Conservation (phyloP, 1,140 invertebrate species). For the Heliconius nattereri region DNA sequence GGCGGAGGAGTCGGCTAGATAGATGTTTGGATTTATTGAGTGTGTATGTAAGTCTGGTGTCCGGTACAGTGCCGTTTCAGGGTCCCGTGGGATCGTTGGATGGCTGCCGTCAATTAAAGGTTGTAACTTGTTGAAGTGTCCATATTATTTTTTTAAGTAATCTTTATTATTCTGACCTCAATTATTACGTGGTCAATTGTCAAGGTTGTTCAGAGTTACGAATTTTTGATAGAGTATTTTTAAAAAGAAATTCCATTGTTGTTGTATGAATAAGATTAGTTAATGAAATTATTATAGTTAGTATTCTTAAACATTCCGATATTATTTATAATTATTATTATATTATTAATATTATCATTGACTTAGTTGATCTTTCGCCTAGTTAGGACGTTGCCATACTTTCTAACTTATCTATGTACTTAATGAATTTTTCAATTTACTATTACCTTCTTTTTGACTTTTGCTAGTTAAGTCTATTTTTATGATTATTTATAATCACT, state of each 20-base stretch:
- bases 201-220: constrained; percentile 67
- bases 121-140: constrained; percentile 70
- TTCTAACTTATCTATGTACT: constrained; percentile 65
- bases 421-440: constrained; percentile 48
- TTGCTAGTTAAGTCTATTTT: constrained; percentile 41
- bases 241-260: constrained; percentile 63
- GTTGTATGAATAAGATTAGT: constrained; percentile 55
- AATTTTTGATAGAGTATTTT: constrained; percentile 78
- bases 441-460: constrained; percentile 19
- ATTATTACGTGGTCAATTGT: constrained; percentile 47
- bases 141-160: constrained; percentile 76
- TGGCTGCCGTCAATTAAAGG: constrained; percentile 74
- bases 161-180: constrained; percentile 60
- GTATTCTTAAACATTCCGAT: constrained; percentile 64
- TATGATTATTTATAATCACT: constrained; percentile 52
- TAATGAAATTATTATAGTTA: constrained; percentile 43
- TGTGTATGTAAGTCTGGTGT: constrained; percentile 58
- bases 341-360: constrained; percentile 38
- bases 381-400: constrained; percentile 65
- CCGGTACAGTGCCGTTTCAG: constrained; percentile 49
- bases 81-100: constrained; percentile 57
- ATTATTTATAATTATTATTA: constrained; percentile 51
- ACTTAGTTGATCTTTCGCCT: constrained; percentile 26
- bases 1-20: constrained; percentile 43
- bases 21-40: constrained; percentile 55